Evolutionary conservation across 2,797 vertebrate genomes (phyloP).

Genomic region (Tadarida brasiliensis): DNA sequence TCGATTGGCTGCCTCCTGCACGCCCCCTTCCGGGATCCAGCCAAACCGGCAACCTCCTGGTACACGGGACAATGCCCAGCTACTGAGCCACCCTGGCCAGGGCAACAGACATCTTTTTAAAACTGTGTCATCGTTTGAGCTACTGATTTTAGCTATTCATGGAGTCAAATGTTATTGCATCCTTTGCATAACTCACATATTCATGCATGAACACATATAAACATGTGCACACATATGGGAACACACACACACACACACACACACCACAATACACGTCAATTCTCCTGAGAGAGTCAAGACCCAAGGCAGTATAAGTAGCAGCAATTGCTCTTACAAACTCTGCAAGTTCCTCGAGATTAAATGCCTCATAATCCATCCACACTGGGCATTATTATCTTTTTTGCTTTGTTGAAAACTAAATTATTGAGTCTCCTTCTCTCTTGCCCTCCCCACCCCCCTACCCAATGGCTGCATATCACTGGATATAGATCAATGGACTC

Average conservation of each 20-base stretch:
- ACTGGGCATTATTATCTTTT: neutral
- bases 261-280: neutral
- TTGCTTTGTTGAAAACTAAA: conserved; percentile 46
- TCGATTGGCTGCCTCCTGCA: neutral
- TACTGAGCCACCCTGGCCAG: neutral
- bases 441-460: fast-evolving
- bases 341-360: conserved; percentile 27
- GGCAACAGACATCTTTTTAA: neutral
- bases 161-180: neutral
- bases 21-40: neutral
- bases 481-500: neutral
- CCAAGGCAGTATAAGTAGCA: neutral
- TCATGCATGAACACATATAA: neutral
- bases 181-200: neutral
- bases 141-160: neutral
- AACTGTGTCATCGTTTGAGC: neutral
- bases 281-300: neutral
- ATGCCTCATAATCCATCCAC: neutral
- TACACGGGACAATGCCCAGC: neutral
- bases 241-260: fast-evolving
- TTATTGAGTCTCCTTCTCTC: neutral
- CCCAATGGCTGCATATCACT: neutral
- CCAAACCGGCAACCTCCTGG: neutral
- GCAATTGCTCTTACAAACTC: neutral
- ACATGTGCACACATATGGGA: fast-evolving